These are phyloP conservation scores for Sinocyclocheilus anshuiensis DNA, from an alignment of 2,113 vertebrate genomes.

Conservation along the genomic window DNA sequence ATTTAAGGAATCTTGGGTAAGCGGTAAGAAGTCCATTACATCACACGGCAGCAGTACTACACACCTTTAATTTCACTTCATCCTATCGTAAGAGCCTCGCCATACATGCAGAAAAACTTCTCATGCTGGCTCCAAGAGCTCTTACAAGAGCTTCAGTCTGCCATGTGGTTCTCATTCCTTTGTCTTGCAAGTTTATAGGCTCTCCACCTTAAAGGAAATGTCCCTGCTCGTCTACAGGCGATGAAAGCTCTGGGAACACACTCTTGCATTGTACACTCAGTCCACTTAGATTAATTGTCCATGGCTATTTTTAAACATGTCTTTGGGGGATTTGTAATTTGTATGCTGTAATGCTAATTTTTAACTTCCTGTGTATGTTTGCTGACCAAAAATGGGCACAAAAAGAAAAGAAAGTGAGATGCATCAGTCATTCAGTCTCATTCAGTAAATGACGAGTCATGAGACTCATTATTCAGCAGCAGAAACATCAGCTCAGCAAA, in stretches of 20 bases:
- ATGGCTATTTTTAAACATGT: slow-evolving; percentile 51
- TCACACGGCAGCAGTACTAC: slow-evolving; percentile 62
- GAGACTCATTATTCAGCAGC: slow-evolving; percentile 30
- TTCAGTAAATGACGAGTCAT: slow-evolving; percentile 30
- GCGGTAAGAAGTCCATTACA: slow-evolving; percentile 63
- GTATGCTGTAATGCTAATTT: slow-evolving; percentile 62
- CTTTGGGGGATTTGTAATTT: slow-evolving; percentile 54
- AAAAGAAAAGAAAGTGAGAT: slow-evolving; percentile 1
- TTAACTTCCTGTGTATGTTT: slow-evolving; percentile 57
- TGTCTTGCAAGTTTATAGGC: slow-evolving; percentile 16
- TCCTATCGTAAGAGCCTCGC: neutral
- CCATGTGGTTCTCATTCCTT: slow-evolving; percentile 37
- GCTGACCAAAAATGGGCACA: slow-evolving; percentile 63
- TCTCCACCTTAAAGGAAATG: slow-evolving; percentile 22
- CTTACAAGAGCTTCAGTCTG: neutral
- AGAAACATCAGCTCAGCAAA: slow-evolving; percentile 26
- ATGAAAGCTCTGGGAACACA: slow-evolving; percentile 35
- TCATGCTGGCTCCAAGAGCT: neutral
- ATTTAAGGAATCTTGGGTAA: slow-evolving; percentile 67
- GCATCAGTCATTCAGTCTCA: slow-evolving; percentile 23
- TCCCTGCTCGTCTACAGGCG: neutral
- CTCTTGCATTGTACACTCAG: neutral
- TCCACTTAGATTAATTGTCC: slow-evolving; percentile 13
- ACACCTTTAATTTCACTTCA: slow-evolving; percentile 54
- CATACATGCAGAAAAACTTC: neutral